A percentile compares a stretch with the other conserved stretches of the same genome.
Evolutionary conservation across 2,113 vertebrate species (phyloP).

Genomic region (Ailuropoda melanoleuca): DNA sequence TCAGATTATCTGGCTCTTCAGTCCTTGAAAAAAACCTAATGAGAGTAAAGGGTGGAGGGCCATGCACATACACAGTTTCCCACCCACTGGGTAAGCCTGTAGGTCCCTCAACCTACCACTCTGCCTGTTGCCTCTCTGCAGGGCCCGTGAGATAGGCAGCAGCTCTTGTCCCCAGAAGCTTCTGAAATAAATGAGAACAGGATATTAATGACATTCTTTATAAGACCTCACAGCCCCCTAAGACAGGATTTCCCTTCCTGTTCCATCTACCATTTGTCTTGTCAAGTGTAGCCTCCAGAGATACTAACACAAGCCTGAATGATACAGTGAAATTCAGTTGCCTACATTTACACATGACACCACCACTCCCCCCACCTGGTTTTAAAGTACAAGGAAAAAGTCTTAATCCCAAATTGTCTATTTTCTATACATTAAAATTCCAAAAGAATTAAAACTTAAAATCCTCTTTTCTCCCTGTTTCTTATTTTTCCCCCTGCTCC

Average conservation of each 20-base stretch:
- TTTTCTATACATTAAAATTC: constrained; percentile 6
- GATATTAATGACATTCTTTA: neutral
- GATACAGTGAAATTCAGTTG: neutral
- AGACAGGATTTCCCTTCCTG: neutral
- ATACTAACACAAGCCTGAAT: neutral
- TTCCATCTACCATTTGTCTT: neutral
- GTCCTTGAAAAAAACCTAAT: neutral
- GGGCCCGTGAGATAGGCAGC: neutral
- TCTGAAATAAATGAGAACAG: neutral
- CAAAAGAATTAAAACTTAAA: constrained; percentile 6
- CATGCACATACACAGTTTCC: neutral
- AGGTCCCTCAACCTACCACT: neutral
- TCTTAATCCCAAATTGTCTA: neutral
- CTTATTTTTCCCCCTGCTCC: no score
- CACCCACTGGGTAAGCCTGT: neutral
- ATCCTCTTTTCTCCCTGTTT: neutral
- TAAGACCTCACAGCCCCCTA: neutral
- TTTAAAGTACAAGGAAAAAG: neutral
- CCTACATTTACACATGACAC: neutral
- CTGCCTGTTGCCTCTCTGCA: neutral
- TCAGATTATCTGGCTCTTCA: neutral
- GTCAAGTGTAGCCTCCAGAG: neutral
- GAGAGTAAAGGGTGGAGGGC: neutral
- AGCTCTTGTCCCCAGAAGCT: neutral
- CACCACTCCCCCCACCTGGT: neutral